phyloP scores from a whole-genome alignment of 2,888 invertebrate species.

The Artemia sinica region DNA sequence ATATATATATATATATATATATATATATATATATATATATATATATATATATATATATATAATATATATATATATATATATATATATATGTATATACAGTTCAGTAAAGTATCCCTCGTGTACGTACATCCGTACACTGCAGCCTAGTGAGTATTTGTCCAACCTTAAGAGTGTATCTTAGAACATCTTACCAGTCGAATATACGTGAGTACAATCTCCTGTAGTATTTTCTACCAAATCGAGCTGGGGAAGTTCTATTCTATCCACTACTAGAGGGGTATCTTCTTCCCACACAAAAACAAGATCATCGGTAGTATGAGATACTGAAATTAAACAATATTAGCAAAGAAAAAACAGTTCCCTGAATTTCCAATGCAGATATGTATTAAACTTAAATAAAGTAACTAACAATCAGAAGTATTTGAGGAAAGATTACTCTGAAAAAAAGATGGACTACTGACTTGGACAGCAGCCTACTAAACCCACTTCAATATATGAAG shows the following conservation, averaged over 20 bases:
- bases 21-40: neutral
- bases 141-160: too few relatives aligned
- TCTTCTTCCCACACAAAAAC: constrained; percentile 32
- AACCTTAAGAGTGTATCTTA: neutral
- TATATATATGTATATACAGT: constrained; percentile 7
- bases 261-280: constrained; percentile 27
- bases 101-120: neutral
- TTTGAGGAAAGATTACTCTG: too few relatives aligned
- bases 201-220: constrained; percentile 30
- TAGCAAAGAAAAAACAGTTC: too few relatives aligned
- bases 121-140: neutral
- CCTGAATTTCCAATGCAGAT: too few relatives aligned
- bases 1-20: constrained; percentile 19
- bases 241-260: constrained; percentile 33
- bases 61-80: constrained; percentile 20
- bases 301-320: constrained; percentile 33
- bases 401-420: too few relatives aligned
- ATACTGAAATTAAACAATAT: constrained; percentile 29
- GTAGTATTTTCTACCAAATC: constrained; percentile 30
- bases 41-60: neutral
- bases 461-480: too few relatives aligned
- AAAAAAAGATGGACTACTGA: too few relatives aligned
- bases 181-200: constrained; percentile 29
- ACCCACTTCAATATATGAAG: too few relatives aligned
- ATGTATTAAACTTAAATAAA: too few relatives aligned